These are phyloP conservation scores for Lordiphosa andalusiaca DNA, from an alignment of 2,888 invertebrate species.

Conservation along the genomic window DNA sequence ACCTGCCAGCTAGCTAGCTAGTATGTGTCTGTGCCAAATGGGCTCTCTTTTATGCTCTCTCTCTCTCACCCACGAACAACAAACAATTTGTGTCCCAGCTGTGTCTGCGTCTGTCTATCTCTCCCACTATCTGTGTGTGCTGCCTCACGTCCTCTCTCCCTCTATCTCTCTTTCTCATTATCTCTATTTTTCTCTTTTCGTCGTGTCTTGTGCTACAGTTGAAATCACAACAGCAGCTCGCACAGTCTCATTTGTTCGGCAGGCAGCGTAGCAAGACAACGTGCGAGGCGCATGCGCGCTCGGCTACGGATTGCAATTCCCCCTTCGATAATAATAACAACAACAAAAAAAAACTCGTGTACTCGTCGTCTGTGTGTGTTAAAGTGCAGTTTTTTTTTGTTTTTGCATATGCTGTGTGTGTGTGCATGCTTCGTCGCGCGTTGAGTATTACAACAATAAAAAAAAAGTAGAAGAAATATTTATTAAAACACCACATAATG, in stretches of 20 bases:
- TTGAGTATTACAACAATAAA: conserved; percentile 51
- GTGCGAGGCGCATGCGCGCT: conserved; percentile 72
- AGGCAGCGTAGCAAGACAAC: conserved; percentile 56
- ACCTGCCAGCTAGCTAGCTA: conserved; percentile 16
- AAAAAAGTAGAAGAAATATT: conserved; percentile 41
- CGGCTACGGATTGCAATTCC: conserved; percentile 29
- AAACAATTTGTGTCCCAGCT: conserved; percentile 37
- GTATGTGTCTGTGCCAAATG: conserved; percentile 1
- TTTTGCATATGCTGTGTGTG: conserved; percentile 48
- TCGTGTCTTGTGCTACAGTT: conserved; percentile 19
- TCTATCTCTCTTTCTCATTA: conserved; percentile 4
- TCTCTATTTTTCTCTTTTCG: background rate
- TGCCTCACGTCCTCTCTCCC: background rate
- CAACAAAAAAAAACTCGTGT: conserved; percentile 19
- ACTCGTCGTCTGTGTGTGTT: conserved; percentile 25
- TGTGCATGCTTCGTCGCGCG: conserved; percentile 58
- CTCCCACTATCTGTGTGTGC: conserved; percentile 21
- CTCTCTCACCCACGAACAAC: conserved; percentile 46
- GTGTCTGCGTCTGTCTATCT: conserved; percentile 31
- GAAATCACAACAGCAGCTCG: conserved; percentile 25
- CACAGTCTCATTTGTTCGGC: conserved; percentile 51
- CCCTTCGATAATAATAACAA: conserved; percentile 23
- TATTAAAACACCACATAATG: conserved; percentile 1
- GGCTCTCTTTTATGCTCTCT: conserved; percentile 23
- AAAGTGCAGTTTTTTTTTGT: conserved; percentile 22